These are phyloP conservation scores for Erpornis zantholeuca DNA, from an alignment of 2,113 vertebrate genomes.

Conservation along the genomic window DNA sequence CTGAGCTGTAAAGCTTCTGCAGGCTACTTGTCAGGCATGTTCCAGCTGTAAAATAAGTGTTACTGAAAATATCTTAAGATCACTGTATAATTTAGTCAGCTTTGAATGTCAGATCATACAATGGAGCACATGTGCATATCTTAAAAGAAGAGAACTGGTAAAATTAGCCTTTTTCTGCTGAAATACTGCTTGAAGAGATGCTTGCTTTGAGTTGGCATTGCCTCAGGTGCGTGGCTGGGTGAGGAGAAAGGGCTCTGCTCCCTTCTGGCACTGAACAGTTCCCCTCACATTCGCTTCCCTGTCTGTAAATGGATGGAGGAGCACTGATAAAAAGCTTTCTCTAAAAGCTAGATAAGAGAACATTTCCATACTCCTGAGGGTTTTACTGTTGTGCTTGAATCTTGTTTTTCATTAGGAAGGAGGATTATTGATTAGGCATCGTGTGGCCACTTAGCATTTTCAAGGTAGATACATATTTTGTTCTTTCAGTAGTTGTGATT, in stretches of 20 bases:
- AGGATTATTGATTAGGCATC: not conserved
- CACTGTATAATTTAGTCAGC: not conserved
- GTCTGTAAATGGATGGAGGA: not conserved
- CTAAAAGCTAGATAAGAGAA: not conserved
- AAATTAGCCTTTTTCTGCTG: not conserved
- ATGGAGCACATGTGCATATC: not conserved
- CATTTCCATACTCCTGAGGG: not conserved
- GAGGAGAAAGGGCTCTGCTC: not conserved
- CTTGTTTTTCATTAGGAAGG: not conserved
- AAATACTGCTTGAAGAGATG: not conserved
- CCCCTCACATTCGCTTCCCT: not conserved
- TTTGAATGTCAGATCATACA: not conserved
- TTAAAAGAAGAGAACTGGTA: not conserved
- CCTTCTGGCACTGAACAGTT: not conserved
- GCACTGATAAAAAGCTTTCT: not conserved
- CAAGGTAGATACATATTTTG: not conserved
- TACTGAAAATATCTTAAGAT: slow-evolving; percentile 4
- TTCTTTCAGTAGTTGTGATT: not conserved
- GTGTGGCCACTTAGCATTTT: not conserved
- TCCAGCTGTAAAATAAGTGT: not conserved
- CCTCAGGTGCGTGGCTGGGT: not conserved
- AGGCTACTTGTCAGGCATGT: not conserved
- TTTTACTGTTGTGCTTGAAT: not conserved
- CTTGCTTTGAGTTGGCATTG: not conserved
- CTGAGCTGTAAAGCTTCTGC: not conserved